These are phyloP conservation scores for Otolemur crassicaudatus DNA, from an alignment of 2,797 vertebrate genomes.

Conservation along the genomic window DNA sequence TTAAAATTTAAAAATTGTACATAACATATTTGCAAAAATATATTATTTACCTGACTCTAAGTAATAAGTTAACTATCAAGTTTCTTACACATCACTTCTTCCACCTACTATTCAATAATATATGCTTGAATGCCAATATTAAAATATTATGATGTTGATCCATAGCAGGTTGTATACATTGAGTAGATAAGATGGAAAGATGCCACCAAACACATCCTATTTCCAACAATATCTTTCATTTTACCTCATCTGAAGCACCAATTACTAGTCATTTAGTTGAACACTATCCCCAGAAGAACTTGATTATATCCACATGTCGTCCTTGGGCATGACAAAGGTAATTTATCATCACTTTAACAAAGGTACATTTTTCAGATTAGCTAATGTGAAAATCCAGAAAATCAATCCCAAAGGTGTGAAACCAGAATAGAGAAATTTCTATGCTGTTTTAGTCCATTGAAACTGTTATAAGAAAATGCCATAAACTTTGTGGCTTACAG, in stretches of 20 bases:
- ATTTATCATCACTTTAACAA: neutral
- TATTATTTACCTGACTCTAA: slow-evolving; percentile 1
- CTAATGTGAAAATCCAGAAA: neutral
- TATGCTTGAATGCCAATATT: neutral
- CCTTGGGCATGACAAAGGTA: neutral
- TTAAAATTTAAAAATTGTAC: neutral
- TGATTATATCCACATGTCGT: neutral
- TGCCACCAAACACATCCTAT: neutral
- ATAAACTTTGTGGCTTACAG: neutral
- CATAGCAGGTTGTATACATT: neutral
- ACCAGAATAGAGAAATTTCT: neutral
- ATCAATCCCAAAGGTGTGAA: neutral
- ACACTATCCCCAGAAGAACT: neutral
- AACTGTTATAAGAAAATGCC: neutral
- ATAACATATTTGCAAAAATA: slow-evolving; percentile 18
- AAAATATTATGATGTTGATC: neutral
- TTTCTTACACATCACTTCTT: neutral
- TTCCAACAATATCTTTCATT: neutral
- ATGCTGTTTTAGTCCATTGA: neutral
- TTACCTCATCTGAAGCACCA: neutral
- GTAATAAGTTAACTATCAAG: slow-evolving; percentile 8
- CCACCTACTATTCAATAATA: neutral
- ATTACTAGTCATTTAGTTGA: slow-evolving; percentile 28
- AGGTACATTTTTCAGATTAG: neutral
- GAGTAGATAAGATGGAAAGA: slow-evolving; percentile 18